phyloP scores from a whole-genome alignment of 2,888 invertebrate species.

The Lampropteryx suffumata region DNA sequence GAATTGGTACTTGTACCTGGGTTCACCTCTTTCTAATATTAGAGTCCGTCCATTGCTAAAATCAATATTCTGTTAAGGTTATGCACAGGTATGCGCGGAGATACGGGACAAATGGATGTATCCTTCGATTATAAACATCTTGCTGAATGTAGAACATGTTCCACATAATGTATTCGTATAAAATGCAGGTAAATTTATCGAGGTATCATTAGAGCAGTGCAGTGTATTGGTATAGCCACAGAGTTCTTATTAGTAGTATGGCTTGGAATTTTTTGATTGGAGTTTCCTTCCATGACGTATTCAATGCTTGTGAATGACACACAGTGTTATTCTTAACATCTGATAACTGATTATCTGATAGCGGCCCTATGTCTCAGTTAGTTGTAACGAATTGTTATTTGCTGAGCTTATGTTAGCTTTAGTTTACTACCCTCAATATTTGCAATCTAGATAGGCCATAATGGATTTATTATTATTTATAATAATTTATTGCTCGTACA shows the following conservation, averaged over 20 bases:
- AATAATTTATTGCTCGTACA: conserved; percentile 1
- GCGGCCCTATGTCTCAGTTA: conserved; percentile 2
- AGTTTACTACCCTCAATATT: conserved; percentile 15
- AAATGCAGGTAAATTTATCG: conserved; percentile 21
- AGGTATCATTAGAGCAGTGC: conserved; percentile 6
- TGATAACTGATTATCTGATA: conserved; percentile 40
- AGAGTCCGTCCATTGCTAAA: conserved; percentile 23
- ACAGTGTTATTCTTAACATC: conserved; percentile 36
- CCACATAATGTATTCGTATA: conserved; percentile 14
- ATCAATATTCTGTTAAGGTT: conserved; percentile 24
- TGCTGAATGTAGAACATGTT: conserved; percentile 12
- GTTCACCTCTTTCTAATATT: conserved; percentile 32
- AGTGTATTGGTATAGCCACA: too few species aligned
- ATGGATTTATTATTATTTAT: neutral
- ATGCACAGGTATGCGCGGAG: conserved; percentile 4
- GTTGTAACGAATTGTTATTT: conserved; percentile 26
- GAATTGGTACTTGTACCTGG: conserved; percentile 3
- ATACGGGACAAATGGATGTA: conserved; percentile 12
- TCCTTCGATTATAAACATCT: conserved; percentile 18
- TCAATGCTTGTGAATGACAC: conserved; percentile 21
- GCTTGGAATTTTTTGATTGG: neutral
- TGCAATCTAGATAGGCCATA: conserved; percentile 14
- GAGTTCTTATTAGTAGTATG: too few species aligned
- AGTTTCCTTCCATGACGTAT: conserved; percentile 10
- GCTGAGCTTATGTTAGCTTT: conserved; percentile 20